Evolutionary conservation across 2,797 vertebrate species (phyloP).

Genomic region (Falco biarmicus): DNA sequence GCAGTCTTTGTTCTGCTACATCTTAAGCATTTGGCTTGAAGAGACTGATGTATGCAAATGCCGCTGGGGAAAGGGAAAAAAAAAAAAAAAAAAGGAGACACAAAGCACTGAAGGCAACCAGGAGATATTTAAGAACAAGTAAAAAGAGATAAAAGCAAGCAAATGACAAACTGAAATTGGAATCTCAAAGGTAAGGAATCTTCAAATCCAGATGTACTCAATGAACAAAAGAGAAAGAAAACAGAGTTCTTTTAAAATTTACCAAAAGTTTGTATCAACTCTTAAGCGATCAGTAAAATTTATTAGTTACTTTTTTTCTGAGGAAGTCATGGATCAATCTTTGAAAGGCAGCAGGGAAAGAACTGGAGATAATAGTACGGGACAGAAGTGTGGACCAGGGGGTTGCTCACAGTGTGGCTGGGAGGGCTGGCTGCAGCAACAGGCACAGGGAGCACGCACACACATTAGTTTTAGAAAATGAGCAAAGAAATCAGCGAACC

Average conservation of each 20-base stretch:
- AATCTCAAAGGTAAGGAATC: not conserved
- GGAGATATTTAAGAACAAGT: not conserved
- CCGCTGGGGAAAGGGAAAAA: not conserved
- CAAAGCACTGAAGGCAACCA: not conserved
- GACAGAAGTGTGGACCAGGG: not conserved
- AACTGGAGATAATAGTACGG: not conserved
- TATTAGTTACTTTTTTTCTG: not conserved
- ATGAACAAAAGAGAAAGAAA: not conserved
- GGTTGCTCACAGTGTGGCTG: not conserved
- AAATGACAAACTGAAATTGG: not conserved
- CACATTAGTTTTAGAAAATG: not conserved
- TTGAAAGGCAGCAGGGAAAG: not conserved
- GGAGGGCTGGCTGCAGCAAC: not conserved
- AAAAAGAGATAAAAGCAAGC: not conserved
- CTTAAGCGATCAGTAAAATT: not conserved
- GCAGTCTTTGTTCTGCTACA: not conserved
- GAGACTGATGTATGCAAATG: not conserved
- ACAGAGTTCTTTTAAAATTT: not conserved
- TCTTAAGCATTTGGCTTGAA: not conserved
- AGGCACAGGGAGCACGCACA: not conserved
- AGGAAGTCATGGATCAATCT: not conserved
- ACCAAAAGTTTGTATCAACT: not conserved
- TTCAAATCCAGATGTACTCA: not conserved
- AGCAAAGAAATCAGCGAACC: constrained; percentile 26
- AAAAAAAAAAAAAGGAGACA: not conserved